Base-by-base conservation (phyloP, 2,113 vertebrate genomes). In the Zapus hudsonius region DNA sequence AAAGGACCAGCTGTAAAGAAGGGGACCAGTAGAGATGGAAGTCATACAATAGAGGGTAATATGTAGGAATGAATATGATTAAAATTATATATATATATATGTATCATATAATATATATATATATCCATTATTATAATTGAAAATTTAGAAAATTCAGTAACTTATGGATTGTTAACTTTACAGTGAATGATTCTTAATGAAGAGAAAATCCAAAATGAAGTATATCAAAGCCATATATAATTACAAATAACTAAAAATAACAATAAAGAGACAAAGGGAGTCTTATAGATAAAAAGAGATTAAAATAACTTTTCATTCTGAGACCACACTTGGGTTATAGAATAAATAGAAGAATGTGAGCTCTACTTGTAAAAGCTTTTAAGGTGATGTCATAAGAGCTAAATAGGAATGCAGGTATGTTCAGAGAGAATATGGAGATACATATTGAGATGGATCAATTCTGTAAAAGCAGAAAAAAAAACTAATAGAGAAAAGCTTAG, bases 401-500 rank as follows among this genome's bases (percentile, higher is more conserved):
- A 92, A 44, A 64, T 31, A 78, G 83, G 0, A 2, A 85, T 59
- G 5, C 80, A 80, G 52, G 4, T 5, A 95, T 82, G 76, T 75
- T 67, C 73, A 93, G 23, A 52, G 25, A 92, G 23, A 75, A 27
- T 5, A 74, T 1, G 25, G 15, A 86, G 95, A 87, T 61, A 87
- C 3, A 8, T 73, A 31, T 57, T 42, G 91, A 0, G 0, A 95
- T 0, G 0, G 55, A 57, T 52, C 92, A 79, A 55, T 87, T 91
- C 63, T 63, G 3, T 75, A 33, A 87, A 97, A 92, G 2, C 61
- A n/a, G 89, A 96, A 20, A 25, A 76, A 96, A 76, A 61, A 95
- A 92, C n/a, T 88, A 94, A 38, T 95, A 82, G 44, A 55, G 11
- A 95, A 95, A 95, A 96, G 27, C 66, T 89, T 76, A 92, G 25